Evolutionary conservation across 2,113 vertebrate genomes (phyloP).

Genomic region (Bos indicus): DNA sequence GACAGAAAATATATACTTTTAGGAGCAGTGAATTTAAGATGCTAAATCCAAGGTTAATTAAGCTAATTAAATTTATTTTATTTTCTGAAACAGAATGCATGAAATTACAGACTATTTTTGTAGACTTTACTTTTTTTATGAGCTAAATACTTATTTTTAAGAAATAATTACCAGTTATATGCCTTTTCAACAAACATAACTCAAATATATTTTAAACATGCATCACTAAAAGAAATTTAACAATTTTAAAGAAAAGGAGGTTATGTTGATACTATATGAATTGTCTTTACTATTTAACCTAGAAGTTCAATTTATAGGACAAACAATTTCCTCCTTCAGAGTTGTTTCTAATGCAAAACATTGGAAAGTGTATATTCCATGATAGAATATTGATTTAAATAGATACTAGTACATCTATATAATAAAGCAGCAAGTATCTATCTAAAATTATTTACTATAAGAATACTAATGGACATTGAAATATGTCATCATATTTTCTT

Average conservation of each 20-base stretch:
- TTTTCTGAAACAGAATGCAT: neutral
- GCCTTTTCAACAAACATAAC: neutral
- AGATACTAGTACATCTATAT: neutral
- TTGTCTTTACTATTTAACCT: neutral
- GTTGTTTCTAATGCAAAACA: neutral
- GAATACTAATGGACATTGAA: neutral
- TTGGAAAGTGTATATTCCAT: neutral
- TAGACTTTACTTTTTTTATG: neutral
- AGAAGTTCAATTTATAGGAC: neutral
- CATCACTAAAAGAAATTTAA: neutral
- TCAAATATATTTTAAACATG: neutral
- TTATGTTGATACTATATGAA: neutral
- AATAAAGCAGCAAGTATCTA: neutral
- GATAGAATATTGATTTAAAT: neutral
- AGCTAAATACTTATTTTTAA: neutral
- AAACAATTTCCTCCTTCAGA: neutral
- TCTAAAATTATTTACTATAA: neutral
- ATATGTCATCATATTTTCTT: neutral
- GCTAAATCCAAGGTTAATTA: neutral
- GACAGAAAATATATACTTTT: neutral
- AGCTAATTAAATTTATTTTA: neutral
- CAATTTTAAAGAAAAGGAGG: neutral
- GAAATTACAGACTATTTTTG: neutral
- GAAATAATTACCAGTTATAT: neutral
- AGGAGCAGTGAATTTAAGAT: neutral